Base-by-base conservation (phyloP, 2,113 vertebrate genomes). In the Megaceryle maxima region DNA sequence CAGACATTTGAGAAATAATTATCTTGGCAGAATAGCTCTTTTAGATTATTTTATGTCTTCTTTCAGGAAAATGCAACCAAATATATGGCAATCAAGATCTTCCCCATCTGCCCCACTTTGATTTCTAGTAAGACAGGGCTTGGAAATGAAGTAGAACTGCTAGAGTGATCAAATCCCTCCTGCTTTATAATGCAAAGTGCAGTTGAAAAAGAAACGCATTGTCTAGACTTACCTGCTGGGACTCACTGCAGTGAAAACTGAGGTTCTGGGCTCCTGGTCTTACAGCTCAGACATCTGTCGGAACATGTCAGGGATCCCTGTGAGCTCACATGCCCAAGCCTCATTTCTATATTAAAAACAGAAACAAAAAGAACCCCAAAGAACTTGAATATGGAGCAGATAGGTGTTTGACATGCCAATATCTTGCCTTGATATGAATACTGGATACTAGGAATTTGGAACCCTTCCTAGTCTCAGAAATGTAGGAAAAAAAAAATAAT, bases 141-240 rank as follows among this genome's bases (percentile, higher is more conserved):
- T 44, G 25, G 39, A 84, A 92, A 88, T 63, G 1, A 83, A 77
- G 44, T 19, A 77, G 63, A 83, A 57, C 33, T 70, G 22, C 6
- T 46, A 41, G 29, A 75, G 22, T 43, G 13, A 74, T 74, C 15
- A 75, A 64, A 91, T 78, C 37, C 22, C 12, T 89, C 51, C 56
- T 87, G 29, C 33, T 75, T 86, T 90, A 37, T 64, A 84, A 86
- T 19, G 63, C 11, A 77, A 81, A 39, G 18, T 84, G 16, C 16
- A 80, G 31, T 1, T 21, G 9, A 46, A 86, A 77, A 89, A 95
- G 2, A 48, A 90, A 83, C 0, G 3, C 5, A 33, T 80, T 92
- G 76, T 96, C 83, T 77, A 92, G 86, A 92, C 80, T 88, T 88
- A 94, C 72, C 86, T 88, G 79, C 91, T 92, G 75, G 35, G 67